A percentile compares a stretch with the other conserved stretches of the same genome.
Evolutionary conservation across 2,797 vertebrate species (phyloP).

Genomic region (Rhinoraja longicauda): DNA sequence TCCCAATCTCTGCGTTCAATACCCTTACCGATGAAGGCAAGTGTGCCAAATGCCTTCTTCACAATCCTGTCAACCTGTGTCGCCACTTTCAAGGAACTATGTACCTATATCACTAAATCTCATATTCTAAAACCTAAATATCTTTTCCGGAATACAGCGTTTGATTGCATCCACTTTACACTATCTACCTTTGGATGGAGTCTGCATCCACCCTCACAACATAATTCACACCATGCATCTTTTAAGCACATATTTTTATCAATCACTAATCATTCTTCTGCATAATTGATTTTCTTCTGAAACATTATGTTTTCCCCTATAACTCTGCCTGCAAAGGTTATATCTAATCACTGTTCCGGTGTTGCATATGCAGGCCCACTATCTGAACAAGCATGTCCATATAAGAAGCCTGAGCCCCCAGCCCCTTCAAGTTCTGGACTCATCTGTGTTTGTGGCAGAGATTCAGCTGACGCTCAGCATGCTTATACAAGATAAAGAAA

Average conservation of each 20-base stretch:
- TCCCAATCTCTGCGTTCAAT: no score
- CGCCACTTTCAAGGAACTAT: no score
- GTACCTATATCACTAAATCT: no score
- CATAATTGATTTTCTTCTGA: neutral
- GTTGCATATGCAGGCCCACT: neutral
- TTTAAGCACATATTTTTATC: neutral
- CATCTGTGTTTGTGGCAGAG: neutral
- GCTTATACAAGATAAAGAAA: neutral
- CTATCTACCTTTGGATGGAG: neutral
- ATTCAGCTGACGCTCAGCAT: neutral
- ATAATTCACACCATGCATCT: neutral
- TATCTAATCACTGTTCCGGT: neutral
- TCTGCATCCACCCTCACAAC: neutral
- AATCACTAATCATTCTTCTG: neutral
- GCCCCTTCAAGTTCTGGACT: neutral
- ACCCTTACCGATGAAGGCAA: no score
- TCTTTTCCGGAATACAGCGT: neutral
- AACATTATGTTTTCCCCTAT: neutral
- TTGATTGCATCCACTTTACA: neutral
- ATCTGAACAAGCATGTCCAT: neutral
- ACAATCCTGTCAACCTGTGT: no score
- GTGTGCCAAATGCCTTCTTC: no score
- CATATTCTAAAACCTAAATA: neutral
- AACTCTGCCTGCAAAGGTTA: neutral
- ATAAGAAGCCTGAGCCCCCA: neutral